A percentile compares a stretch with the other conserved stretches of the same genome.
These are phyloP conservation scores for Pheosia gnoma DNA, from an alignment of 2,888 invertebrate genomes.

Conservation along the genomic window DNA sequence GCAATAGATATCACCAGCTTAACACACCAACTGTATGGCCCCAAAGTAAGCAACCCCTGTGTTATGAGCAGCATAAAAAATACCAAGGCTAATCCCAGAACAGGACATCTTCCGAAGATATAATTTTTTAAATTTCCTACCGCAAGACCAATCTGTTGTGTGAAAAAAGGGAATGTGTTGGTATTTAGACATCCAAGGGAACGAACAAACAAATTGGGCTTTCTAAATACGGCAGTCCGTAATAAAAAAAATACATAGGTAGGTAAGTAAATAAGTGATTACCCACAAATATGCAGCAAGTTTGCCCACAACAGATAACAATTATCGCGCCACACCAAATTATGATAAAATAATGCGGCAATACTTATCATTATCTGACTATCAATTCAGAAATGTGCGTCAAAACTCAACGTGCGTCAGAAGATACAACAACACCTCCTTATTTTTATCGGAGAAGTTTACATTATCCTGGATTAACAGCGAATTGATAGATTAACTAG, in stretches of 20 bases:
- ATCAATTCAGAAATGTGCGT: constrained; percentile 62
- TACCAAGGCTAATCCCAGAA: too few species aligned
- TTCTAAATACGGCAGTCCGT: background rate
- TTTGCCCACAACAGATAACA: constrained; percentile 28
- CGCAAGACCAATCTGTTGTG: too few species aligned
- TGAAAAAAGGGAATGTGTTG: too few species aligned
- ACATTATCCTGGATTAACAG: constrained; percentile 34
- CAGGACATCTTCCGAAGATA: too few species aligned
- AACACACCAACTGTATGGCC: too few species aligned
- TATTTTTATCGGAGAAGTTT: constrained; percentile 43
- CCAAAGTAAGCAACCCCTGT: too few species aligned
- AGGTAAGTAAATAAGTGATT: background rate
- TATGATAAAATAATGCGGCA: constrained; percentile 47
- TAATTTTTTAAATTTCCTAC: too few species aligned
- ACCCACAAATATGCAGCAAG: constrained; percentile 22
- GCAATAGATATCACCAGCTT: too few species aligned
- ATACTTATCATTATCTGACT: constrained; percentile 52
- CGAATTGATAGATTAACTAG: background rate
- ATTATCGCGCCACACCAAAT: constrained; percentile 34
- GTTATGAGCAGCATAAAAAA: too few species aligned
- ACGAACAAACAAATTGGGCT: background rate
- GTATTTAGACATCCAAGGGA: too few species aligned
- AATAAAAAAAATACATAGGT: background rate
- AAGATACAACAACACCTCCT: constrained; percentile 36
- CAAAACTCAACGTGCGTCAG: constrained; percentile 59